phyloP scores from a whole-genome alignment of 2,888 invertebrate species.

The Microctonus aethiopoides region DNA sequence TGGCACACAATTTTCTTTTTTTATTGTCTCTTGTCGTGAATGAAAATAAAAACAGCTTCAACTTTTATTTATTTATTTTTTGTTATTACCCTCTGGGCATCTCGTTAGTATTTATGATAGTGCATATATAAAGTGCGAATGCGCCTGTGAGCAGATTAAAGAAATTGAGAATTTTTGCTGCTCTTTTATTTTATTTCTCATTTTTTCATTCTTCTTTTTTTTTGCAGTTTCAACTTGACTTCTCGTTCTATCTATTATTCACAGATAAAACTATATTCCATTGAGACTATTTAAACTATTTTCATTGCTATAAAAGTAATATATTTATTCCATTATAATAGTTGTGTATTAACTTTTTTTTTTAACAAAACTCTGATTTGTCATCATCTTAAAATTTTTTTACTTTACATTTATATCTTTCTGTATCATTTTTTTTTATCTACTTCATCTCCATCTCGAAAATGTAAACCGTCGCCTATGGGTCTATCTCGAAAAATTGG shows the following conservation, averaged over 20 bases:
- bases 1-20: neutral
- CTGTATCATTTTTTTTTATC: neutral
- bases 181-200: no score
- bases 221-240: no score
- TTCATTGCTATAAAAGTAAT: no score
- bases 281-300: no score
- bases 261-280: no score
- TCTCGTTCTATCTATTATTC: no score
- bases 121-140: conserved; percentile 30
- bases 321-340: no score
- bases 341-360: no score
- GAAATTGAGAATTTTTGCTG: neutral
- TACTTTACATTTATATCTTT: neutral
- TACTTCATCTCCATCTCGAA: neutral
- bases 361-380: no score
- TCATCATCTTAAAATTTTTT: no score
- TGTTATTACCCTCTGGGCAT: neutral
- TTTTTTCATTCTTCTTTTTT: no score
- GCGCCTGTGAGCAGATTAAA: neutral
- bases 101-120: conserved; percentile 44
- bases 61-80: neutral
- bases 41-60: neutral
- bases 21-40: neutral
- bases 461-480: neutral
- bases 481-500: conserved; percentile 9